Evolutionary conservation across 2,797 vertebrate genomes (phyloP), one percentile per base, ranked within the genome.

Genomic region (Hemitrygon akajei): DNA sequence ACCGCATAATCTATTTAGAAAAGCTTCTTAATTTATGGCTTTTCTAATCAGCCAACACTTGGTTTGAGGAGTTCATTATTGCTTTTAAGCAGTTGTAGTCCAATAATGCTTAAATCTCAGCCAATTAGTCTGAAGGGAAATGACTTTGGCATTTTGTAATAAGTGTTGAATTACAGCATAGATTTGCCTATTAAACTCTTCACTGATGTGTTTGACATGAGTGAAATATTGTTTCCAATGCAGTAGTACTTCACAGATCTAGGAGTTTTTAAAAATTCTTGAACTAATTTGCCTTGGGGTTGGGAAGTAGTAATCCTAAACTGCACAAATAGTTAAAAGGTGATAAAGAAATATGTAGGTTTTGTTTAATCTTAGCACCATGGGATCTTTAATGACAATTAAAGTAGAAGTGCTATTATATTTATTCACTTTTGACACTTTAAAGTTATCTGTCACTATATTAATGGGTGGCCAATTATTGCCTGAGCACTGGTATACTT

Each of bases 101-200:
- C 91, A 93, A 93, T 93, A 93, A 76, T 93, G 71, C 91, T 93
- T 93, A 75, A 98, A 98, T 98, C 98, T 99, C 98, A 98, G 98
- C 98, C 98, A 99, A 99, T 99, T 99, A 99, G 98, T 97, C 98
- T 97, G 98, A 98, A 98, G 98, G 91, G 97, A 98, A 98, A 98
- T 99, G 98, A 98, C 98, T 97, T 98, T 98, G 98, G 98, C 97
- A 97, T 98, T 98, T 98, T 97, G 96, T 97, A 97, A 97, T 97
- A 97, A 97, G 97, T 97, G 97, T 97, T 97, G 97, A 98, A 97
- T 98, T 97, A 97, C 97, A 98, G 97, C 97, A 98, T 97, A 98
- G 97, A 98, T 98, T 97, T 97, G 97, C 97, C 97, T 97, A 97
- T 98, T 97, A 97, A 98, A 97, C 97, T 98, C 97, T 97, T 98